These are phyloP conservation scores for Stratiomys singularior DNA, from an alignment of 2,888 invertebrate genomes.

Conservation along the genomic window DNA sequence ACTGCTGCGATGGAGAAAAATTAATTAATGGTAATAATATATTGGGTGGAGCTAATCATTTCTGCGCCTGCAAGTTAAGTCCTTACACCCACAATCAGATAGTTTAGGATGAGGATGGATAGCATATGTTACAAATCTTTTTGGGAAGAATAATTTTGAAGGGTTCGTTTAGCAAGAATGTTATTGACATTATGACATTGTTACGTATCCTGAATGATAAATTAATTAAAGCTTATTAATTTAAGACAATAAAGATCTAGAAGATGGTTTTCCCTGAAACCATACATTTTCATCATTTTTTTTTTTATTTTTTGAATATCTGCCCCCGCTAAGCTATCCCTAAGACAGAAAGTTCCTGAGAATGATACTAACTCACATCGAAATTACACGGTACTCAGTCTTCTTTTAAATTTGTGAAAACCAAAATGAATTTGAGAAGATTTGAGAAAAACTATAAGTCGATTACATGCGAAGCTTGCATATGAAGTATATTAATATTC, in stretches of 20 bases:
- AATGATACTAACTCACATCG: too few species aligned
- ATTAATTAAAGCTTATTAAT: constrained; percentile 31
- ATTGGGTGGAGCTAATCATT: constrained; percentile 45
- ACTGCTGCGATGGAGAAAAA: constrained; percentile 33
- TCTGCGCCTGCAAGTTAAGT: constrained; percentile 9
- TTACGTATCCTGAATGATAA: constrained; percentile 3
- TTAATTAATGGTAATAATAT: constrained; percentile 43
- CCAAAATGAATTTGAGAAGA: too few species aligned
- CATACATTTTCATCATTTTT: too few species aligned
- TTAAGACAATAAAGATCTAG: neutral
- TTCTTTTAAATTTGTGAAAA: too few species aligned
- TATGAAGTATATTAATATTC: too few species aligned
- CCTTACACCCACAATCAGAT: neutral
- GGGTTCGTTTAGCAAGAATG: neutral
- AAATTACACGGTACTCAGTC: too few species aligned
- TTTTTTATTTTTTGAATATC: too few species aligned
- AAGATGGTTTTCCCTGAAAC: too few species aligned
- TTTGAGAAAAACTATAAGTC: too few species aligned
- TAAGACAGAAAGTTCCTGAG: too few species aligned
- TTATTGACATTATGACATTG: neutral
- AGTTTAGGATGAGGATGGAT: neutral
- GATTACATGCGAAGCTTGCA: too few species aligned
- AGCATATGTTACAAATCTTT: constrained; percentile 33
- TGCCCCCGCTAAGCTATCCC: too few species aligned
- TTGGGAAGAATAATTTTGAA: constrained; percentile 10